A percentile compares a stretch with the other conserved stretches of the same genome.
Conservation (phyloP, 2,888 invertebrate species). For the Adelognathus sp. region DNA sequence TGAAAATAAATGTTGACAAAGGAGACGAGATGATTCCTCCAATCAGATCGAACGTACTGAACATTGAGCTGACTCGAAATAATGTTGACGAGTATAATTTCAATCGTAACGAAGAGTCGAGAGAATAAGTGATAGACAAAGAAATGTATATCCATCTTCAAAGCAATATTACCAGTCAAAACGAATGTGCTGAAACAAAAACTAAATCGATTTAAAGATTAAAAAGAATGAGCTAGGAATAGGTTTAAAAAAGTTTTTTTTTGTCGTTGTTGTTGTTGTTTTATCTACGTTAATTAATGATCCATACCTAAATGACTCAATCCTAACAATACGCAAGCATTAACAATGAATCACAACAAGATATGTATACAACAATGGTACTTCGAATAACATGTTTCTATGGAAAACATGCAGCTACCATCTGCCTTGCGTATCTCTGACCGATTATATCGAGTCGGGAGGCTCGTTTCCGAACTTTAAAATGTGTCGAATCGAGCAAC, state of each 20-base stretch:
- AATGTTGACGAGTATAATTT: neutral
- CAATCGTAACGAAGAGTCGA: conserved; percentile 47
- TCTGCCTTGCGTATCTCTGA: conserved; percentile 68
- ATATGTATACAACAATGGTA: conserved; percentile 81
- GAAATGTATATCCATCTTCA: conserved; percentile 60
- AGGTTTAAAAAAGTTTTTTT: conserved; percentile 69
- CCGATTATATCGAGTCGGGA: conserved; percentile 38
- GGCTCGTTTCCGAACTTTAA: neutral
- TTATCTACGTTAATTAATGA: conserved; percentile 80
- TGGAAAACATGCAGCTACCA: conserved; percentile 77
- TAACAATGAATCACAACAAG: conserved; percentile 82
- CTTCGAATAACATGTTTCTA: conserved; percentile 65
- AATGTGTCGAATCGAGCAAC: neutral
- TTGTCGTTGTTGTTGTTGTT: too few species aligned
- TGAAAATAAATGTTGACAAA: neutral
- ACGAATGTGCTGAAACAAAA: conserved; percentile 79
- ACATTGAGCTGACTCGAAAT: neutral
- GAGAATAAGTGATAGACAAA: conserved; percentile 21
- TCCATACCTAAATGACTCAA: conserved; percentile 82
- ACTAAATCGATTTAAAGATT: conserved; percentile 75
- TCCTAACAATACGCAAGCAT: conserved; percentile 82
- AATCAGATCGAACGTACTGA: neutral
- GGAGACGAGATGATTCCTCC: neutral
- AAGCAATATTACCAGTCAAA: conserved; percentile 76
- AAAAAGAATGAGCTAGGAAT: conserved; percentile 73